Evolutionary conservation across 2,888 invertebrate genomes (phyloP).

Genomic region (Xestia sexstrigata): DNA sequence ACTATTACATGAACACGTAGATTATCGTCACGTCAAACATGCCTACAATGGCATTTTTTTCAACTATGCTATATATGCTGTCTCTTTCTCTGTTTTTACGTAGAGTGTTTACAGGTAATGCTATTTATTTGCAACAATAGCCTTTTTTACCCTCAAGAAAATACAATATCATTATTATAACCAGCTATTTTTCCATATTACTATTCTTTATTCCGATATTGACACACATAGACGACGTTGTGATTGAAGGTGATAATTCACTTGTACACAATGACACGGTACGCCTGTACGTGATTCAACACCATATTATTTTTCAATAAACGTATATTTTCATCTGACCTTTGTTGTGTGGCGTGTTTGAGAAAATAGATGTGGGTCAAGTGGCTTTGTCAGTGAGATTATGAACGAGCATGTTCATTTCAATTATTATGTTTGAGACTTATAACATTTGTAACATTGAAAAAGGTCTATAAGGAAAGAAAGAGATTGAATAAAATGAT

Average conservation of each 20-base stretch:
- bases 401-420: constrained; percentile 36
- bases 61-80: not conserved
- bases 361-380: constrained; percentile 76
- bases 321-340: constrained; percentile 74
- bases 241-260: constrained; percentile 66
- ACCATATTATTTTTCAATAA: constrained; percentile 74
- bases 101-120: not conserved
- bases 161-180: not conserved
- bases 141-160: not conserved
- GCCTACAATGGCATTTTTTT: not conserved
- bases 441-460: not conserved
- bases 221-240: constrained; percentile 47
- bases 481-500: not conserved
- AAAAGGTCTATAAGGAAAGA: not conserved
- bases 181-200: constrained; percentile 13
- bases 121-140: not conserved
- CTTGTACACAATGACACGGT: constrained; percentile 63
- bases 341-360: constrained; percentile 70
- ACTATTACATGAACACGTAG: not conserved
- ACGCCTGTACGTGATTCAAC: constrained; percentile 64
- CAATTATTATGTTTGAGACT: constrained; percentile 21
- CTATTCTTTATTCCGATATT: constrained; percentile 43
- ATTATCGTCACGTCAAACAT: no score
- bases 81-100: not conserved
- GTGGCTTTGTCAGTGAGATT: constrained; percentile 63